A percentile compares a stretch with the other conserved stretches of the same genome.
Evolutionary conservation across 2,888 invertebrate genomes (phyloP).

Genomic region (Caenorhabditis parvicauda): DNA sequence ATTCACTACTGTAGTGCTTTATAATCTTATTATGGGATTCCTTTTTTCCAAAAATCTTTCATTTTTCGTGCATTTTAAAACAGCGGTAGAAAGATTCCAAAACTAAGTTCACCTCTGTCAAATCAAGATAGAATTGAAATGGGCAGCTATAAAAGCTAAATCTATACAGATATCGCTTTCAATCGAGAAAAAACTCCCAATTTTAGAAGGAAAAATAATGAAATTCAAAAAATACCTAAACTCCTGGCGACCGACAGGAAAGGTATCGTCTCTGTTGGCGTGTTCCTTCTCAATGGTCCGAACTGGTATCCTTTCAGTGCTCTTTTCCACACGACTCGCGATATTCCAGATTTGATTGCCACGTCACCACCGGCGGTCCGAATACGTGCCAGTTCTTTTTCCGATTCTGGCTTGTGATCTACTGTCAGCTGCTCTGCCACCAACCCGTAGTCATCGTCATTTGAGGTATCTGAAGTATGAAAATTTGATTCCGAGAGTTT

Average conservation of each 20-base stretch:
- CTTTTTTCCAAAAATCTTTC: no score
- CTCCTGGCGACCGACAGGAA: slow-evolving; percentile 93
- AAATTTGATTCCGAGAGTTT: neutral
- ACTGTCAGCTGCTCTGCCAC: slow-evolving; percentile 70
- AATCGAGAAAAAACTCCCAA: no score
- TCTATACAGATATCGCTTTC: no score
- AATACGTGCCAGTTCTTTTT: slow-evolving; percentile 80
- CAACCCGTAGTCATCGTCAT: neutral
- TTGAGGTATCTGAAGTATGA: neutral
- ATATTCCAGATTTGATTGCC: slow-evolving; percentile 78
- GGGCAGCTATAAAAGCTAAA: no score
- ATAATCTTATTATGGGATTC: no score
- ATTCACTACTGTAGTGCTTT: no score
- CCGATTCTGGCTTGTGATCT: slow-evolving; percentile 92
- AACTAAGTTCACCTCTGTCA: neutral
- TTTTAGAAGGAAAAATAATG: no score
- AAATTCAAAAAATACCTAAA: slow-evolving; percentile 70
- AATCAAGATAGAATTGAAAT: no score
- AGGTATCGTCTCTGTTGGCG: slow-evolving; percentile 87
- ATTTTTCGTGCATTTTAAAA: no score
- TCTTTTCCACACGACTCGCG: slow-evolving; percentile 93
- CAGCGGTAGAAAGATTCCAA: no score
- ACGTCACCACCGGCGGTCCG: slow-evolving; percentile 65
- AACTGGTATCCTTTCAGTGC: slow-evolving; percentile 77
- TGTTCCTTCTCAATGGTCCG: slow-evolving; percentile 84